Evolutionary conservation across 1,140 invertebrate species (phyloP), one percentile per base, ranked within the genome.

Genomic region (Pomacea maculata): DNA sequence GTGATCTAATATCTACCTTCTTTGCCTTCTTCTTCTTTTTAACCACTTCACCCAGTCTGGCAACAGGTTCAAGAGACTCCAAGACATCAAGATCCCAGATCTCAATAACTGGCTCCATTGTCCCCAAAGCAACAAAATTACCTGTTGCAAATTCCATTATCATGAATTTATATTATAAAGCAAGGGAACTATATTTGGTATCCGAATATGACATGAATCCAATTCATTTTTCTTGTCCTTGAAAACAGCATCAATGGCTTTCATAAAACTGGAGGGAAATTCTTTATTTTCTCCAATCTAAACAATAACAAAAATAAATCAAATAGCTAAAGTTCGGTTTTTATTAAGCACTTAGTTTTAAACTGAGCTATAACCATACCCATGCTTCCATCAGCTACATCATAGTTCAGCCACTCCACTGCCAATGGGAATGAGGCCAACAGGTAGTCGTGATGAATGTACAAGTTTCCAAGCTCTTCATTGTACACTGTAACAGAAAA

Each of bases 41-140:
- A 85, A 95, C 95, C 74, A 73, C 76, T 15, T 74, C 80, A 29
- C 93, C 96, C 25, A 99, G 92, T 85, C 94, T 95, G 86, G 95
- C 95, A 0, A 94, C 95, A 64, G 98, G 97, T 89, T 97, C 96
- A 34, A 98, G 91, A 82, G 94, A 95, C 88, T 98, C 96, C 76
- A 98, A 94, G 76, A 99, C 93, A 92, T 99, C 97, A 57, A 99
- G 91, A 91, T 99, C 97, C 97, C 97, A 99, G 17, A 99, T 94
- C 83, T 97, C 95, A 80, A 99, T 98, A 70, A 96, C 94, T 3
- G 97, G 95, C 82, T 95, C 94, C 96, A 99, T 98, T 65, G 94
- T 95, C 21, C 97, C 97, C 86, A 99, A 93, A 9, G 97, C 97
- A 86, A 97, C 95, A 84, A 81, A 83, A 71, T 84, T 84, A 61